These are phyloP conservation scores for Tautogolabrus adspersus DNA, from an alignment of 2,113 vertebrate genomes.

Conservation along the genomic window DNA sequence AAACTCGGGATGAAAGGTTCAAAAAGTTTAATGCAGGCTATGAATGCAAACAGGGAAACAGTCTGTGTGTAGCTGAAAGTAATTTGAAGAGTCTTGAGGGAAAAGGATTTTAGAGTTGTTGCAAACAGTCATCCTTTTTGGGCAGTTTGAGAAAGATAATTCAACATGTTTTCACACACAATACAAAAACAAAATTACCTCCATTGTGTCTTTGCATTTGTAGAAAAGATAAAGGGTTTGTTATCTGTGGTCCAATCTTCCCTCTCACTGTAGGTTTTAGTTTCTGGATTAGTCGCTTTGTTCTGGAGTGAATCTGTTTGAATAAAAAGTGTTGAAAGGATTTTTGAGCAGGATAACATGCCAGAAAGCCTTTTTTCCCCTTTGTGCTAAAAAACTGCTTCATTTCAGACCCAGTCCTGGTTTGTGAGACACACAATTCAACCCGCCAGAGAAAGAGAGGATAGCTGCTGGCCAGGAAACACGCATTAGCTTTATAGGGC, in stretches of 20 bases:
- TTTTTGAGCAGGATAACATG: background rate
- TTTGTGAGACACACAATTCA: background rate
- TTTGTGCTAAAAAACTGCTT: background rate
- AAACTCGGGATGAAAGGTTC: too few relatives aligned
- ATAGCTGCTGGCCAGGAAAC: constrained; percentile 25
- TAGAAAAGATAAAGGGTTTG: background rate
- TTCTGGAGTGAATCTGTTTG: background rate
- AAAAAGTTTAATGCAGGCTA: too few relatives aligned
- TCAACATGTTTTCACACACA: background rate
- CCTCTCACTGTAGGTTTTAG: background rate
- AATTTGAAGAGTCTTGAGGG: too few relatives aligned
- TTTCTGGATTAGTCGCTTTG: background rate
- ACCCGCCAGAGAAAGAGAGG: constrained; percentile 6
- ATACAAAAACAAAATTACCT: background rate
- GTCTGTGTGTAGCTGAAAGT: too few relatives aligned
- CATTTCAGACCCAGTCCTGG: background rate
- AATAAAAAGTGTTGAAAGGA: background rate
- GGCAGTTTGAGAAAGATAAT: background rate
- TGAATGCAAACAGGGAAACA: too few relatives aligned
- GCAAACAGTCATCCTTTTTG: background rate
- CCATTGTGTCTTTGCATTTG: background rate
- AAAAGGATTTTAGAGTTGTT: too few relatives aligned
- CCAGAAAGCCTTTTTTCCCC: background rate
- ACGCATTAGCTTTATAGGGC: constrained; percentile 6
- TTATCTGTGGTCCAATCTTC: background rate